Conservation (phyloP, 2,797 vertebrate species). For the Iguana delicatissima region DNA sequence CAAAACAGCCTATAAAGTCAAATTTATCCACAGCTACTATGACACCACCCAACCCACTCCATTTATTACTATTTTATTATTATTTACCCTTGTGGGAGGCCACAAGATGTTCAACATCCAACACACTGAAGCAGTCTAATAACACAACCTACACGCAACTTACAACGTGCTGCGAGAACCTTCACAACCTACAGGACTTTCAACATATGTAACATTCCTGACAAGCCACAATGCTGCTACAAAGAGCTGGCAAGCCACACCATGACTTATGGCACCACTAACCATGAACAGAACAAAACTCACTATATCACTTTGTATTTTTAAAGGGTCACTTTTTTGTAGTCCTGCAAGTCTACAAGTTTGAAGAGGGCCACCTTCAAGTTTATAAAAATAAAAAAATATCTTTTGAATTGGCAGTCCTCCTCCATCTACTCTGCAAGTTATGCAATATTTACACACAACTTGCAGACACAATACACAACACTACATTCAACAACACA, state of each 20-base stretch:
- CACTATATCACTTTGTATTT: neutral
- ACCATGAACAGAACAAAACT: neutral
- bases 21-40: neutral
- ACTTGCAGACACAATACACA: neutral
- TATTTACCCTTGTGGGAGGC: neutral
- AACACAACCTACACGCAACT: neutral
- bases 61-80: too few species aligned
- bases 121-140: neutral
- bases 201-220: neutral
- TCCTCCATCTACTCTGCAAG: fast-evolving
- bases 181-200: neutral
- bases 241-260: neutral
- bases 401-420: neutral
- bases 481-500: fast-evolving
- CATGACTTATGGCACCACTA: neutral
- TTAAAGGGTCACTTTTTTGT: neutral
- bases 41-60: neutral
- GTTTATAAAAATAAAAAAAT: neutral
- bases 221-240: neutral
- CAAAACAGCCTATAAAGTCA: neutral
- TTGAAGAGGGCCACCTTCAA: neutral
- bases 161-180: neutral
- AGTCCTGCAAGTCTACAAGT: fast-evolving
- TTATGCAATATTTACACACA: neutral
- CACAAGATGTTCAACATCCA: neutral